A percentile compares a stretch with the other conserved stretches of the same genome.
phyloP scores from a whole-genome alignment of 2,797 vertebrate genomes.

The Petrocephalus schoutedeni region DNA sequence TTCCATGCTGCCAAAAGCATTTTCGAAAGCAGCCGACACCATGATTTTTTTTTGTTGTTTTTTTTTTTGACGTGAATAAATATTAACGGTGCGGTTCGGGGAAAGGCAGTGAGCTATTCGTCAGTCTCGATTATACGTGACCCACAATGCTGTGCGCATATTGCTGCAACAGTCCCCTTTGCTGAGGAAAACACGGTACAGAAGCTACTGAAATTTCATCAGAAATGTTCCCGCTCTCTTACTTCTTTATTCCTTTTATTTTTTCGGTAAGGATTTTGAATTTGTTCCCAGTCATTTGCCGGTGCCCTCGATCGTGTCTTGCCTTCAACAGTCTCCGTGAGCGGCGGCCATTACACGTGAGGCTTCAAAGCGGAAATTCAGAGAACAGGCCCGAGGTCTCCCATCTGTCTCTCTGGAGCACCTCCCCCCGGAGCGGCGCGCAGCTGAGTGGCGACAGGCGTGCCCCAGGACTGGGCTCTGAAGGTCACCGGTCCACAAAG shows the following conservation, averaged over 20 bases:
- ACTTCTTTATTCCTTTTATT: neutral
- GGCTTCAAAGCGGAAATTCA: neutral
- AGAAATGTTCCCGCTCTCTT: neutral
- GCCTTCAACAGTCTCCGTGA: neutral
- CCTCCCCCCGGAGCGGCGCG: neutral
- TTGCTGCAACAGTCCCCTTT: neutral
- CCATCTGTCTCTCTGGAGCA: conserved; percentile 18
- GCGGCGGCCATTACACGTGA: neutral
- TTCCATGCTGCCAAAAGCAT: neutral
- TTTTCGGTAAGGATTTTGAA: neutral
- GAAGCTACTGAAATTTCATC: neutral
- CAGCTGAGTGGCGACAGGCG: neutral
- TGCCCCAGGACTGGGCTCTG: neutral
- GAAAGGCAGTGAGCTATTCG: neutral
- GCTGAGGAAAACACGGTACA: neutral
- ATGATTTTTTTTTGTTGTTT: neutral
- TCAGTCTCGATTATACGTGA: neutral
- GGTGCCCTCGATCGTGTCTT: neutral
- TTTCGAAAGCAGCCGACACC: neutral
- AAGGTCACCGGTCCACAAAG: conserved; percentile 13
- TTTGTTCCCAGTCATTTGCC: neutral
- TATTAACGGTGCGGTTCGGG: neutral
- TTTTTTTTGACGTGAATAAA: neutral
- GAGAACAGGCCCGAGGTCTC: neutral
- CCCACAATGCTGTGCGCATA: neutral